Conservation (phyloP, 2,888 invertebrate species). For the Ichneumon xanthorius region DNA sequence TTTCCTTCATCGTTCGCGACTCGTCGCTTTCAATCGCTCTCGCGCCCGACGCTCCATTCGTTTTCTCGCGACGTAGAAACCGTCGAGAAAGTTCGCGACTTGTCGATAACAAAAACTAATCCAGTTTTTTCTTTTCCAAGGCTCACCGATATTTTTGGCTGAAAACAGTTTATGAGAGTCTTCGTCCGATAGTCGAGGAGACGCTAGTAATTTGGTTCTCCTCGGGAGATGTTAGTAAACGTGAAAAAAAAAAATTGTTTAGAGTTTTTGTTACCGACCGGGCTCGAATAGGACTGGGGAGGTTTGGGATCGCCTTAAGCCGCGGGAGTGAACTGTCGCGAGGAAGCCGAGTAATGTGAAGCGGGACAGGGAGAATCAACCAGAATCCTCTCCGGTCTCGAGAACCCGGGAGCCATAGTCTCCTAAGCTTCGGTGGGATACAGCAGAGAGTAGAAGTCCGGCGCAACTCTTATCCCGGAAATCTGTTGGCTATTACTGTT, state of each 20-base stretch:
- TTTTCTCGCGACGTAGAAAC: conserved; percentile 19
- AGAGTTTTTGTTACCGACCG: background rate
- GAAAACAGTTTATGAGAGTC: too few relatives aligned
- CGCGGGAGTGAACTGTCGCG: background rate
- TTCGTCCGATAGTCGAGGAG: too few relatives aligned
- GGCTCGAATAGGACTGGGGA: background rate
- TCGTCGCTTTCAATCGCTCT: background rate
- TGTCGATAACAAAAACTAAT: background rate
- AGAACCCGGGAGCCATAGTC: background rate
- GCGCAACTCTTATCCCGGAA: conserved; percentile 38
- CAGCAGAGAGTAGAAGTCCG: conserved; percentile 25
- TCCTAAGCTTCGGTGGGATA: conserved; percentile 9
- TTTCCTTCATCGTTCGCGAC: conserved; percentile 4
- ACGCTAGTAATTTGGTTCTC: too few relatives aligned
- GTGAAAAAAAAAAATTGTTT: background rate
- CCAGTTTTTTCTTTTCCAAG: background rate
- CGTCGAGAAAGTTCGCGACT: conserved; percentile 12
- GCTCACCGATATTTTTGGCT: too few relatives aligned
- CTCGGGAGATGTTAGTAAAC: too few relatives aligned
- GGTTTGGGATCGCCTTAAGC: background rate
- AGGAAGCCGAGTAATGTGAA: background rate
- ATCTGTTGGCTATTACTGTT: conserved; percentile 15
- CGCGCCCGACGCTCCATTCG: background rate
- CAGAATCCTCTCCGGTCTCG: background rate
- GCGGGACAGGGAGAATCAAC: background rate